Conservation (phyloP, 2,113 vertebrate species). For the Chelonoidis abingdonii region DNA sequence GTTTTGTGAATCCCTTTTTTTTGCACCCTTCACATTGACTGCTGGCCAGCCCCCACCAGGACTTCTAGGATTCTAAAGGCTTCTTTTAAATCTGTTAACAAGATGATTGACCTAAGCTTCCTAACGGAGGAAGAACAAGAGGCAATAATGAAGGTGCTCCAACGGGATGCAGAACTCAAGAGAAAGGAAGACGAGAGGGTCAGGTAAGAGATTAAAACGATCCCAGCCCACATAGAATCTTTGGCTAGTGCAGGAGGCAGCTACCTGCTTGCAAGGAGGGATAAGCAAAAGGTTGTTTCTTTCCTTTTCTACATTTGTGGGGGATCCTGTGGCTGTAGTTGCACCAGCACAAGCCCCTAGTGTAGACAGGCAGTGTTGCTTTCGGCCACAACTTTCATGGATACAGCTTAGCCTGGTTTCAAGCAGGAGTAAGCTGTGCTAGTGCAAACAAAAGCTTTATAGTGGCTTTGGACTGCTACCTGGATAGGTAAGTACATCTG, state of each 20-base stretch:
- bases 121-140: slow-evolving; percentile 93
- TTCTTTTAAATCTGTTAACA: neutral
- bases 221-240: neutral
- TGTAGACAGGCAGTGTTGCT: neutral
- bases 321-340: neutral
- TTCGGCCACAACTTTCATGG: neutral
- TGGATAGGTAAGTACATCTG: neutral
- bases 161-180: slow-evolving; percentile 90
- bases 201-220: slow-evolving; percentile 77
- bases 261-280: neutral
- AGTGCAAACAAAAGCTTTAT: neutral
- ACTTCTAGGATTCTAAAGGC: neutral
- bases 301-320: neutral
- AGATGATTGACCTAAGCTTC: slow-evolving; percentile 95
- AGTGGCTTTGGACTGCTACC: neutral
- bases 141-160: slow-evolving; percentile 88
- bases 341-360: neutral
- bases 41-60: neutral
- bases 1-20: neutral
- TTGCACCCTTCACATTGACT: neutral
- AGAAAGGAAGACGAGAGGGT: slow-evolving; percentile 88
- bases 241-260: neutral
- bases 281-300: neutral
- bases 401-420: neutral
- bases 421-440: neutral